Conservation (phyloP, 2,888 invertebrate species). For the Eupsilia transversa region DNA sequence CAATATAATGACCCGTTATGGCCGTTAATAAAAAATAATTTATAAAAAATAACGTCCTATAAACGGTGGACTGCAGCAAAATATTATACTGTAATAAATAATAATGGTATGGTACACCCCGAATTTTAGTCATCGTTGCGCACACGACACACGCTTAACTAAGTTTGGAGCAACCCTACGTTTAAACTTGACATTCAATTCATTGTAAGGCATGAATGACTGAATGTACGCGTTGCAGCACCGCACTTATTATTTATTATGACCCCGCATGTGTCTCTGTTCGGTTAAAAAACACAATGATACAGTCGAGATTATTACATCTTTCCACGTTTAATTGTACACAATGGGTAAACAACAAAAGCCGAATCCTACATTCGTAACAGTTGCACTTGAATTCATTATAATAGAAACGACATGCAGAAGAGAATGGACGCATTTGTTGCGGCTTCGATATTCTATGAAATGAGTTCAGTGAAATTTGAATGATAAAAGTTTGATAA, state of each 20-base stretch:
- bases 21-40: constrained; percentile 88
- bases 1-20: constrained; percentile 86
- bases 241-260: constrained; percentile 84
- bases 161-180: constrained; percentile 86
- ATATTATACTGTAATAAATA: constrained; percentile 90
- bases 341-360: constrained; percentile 89
- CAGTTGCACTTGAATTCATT: constrained; percentile 86
- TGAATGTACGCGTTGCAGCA: constrained; percentile 76
- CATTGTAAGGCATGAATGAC: constrained; percentile 81
- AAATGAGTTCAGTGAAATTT: constrained; percentile 80
- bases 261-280: constrained; percentile 88
- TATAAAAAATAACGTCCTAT: constrained; percentile 84
- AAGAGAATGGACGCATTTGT: constrained; percentile 80
- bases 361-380: constrained; percentile 83
- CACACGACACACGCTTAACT: constrained; percentile 84
- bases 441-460: constrained; percentile 84
- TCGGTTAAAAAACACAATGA: constrained; percentile 86
- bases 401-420: constrained; percentile 70
- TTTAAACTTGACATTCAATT: constrained; percentile 88
- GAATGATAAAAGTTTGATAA: constrained; percentile 87
- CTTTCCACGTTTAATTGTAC: constrained; percentile 89
- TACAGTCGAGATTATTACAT: constrained; percentile 89
- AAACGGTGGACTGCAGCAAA: constrained; percentile 88
- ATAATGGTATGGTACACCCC: constrained; percentile 85
- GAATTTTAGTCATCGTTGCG: constrained; percentile 85